phyloP scores from a whole-genome alignment of 2,888 invertebrate species.

The Abrostola triplasia region DNA sequence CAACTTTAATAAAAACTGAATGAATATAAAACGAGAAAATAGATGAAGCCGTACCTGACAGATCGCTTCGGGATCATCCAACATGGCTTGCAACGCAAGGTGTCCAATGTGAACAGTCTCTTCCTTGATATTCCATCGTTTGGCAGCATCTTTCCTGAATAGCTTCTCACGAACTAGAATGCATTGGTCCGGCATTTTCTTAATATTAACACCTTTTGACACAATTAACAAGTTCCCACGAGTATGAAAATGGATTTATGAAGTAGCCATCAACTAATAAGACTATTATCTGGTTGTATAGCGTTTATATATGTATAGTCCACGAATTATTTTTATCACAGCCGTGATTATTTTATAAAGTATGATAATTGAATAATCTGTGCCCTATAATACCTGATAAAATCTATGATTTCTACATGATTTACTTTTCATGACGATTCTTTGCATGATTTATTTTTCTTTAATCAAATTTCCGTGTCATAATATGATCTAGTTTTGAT shows the following conservation, averaged over 20 bases:
- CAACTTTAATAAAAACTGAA: too few relatives aligned
- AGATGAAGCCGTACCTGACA: slow-evolving; percentile 62
- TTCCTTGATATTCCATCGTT: slow-evolving; percentile 59
- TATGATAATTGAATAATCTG: not conserved
- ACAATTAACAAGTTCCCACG: slow-evolving; percentile 10
- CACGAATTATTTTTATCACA: not conserved
- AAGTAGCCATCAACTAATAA: not conserved
- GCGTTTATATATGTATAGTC: not conserved
- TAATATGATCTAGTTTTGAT: too few relatives aligned
- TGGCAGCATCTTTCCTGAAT: slow-evolving; percentile 61
- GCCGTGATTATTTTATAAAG: not conserved
- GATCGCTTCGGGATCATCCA: slow-evolving; percentile 57
- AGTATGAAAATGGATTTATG: not conserved
- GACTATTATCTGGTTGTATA: not conserved
- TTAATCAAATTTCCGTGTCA: too few relatives aligned
- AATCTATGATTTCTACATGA: not conserved
- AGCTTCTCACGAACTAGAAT: slow-evolving; percentile 55
- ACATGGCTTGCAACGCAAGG: slow-evolving; percentile 63
- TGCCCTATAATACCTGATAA: not conserved
- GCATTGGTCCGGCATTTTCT: slow-evolving; percentile 55
- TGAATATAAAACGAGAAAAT: too few relatives aligned
- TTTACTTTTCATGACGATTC: too few relatives aligned
- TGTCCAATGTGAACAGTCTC: slow-evolving; percentile 69
- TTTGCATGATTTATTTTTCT: too few relatives aligned
- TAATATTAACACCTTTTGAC: slow-evolving; percentile 12